Evolutionary conservation across 2,113 vertebrate genomes (phyloP).

Genomic region (Vulpes lagopus): DNA sequence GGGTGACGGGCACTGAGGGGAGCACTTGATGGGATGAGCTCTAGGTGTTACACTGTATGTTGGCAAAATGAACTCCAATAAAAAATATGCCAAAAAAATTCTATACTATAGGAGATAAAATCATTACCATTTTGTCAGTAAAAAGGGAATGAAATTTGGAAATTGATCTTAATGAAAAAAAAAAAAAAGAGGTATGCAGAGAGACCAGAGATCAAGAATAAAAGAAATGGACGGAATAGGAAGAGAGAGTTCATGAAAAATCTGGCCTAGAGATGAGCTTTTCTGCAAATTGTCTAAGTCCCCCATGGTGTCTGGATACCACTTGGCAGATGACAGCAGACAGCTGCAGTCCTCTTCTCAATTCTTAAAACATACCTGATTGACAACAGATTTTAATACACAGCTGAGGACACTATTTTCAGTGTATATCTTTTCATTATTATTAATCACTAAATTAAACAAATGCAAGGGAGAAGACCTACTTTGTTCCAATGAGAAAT

Average conservation of each 20-base stretch:
- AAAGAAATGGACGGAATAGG: neutral
- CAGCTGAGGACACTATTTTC: neutral
- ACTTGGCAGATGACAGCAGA: neutral
- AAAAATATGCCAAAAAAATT: too few species aligned
- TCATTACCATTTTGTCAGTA: neutral
- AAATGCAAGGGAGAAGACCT: neutral
- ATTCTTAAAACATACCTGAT: neutral
- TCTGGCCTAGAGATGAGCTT: neutral
- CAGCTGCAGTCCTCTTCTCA: neutral
- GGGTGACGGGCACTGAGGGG: too few species aligned
- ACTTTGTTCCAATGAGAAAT: neutral
- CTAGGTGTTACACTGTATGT: too few species aligned
- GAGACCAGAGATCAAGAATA: neutral
- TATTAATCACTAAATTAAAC: neutral
- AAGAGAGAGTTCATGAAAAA: neutral
- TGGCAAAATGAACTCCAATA: too few species aligned
- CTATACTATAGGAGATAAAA: neutral
- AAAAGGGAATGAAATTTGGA: neutral
- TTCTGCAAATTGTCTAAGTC: neutral
- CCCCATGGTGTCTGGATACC: neutral
- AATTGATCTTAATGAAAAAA: neutral
- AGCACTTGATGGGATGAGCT: too few species aligned
- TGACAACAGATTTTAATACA: slow-evolving; percentile 7
- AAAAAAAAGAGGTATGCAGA: neutral
- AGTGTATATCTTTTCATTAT: neutral